Percentiles rank a stretch among this genome's conserved stretches.
Evolutionary conservation across 2,888 invertebrate species (phyloP).

Genomic region (Ormyrus pomaceus): DNA sequence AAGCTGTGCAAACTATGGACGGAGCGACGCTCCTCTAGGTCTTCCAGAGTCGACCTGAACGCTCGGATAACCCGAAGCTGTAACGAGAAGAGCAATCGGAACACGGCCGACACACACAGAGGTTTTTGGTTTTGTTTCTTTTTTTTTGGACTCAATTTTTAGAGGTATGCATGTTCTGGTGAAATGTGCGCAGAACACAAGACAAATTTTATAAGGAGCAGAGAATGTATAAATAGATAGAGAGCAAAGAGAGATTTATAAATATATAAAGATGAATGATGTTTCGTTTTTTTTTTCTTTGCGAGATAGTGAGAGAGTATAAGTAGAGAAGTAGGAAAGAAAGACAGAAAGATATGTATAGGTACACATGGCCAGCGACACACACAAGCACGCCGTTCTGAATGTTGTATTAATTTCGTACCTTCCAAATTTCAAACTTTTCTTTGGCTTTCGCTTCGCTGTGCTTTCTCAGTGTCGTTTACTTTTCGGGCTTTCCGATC

Average conservation of each 20-base stretch:
- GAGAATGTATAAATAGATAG: constrained; percentile 3
- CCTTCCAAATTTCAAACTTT: constrained; percentile 4
- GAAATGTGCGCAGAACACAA: constrained; percentile 13
- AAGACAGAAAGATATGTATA: constrained; percentile 36
- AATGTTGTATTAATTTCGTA: constrained; percentile 46
- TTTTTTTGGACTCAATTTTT: too few relatives aligned
- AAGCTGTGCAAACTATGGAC: constrained; percentile 97
- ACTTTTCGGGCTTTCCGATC: constrained; percentile 37
- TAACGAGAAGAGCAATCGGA: constrained; percentile 77
- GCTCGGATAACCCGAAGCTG: constrained; percentile 99
- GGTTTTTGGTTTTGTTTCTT: constrained; percentile 13
- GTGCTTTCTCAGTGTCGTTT: constrained; percentile 50
- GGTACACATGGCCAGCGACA: constrained; percentile 67
- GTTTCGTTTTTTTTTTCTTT: too few relatives aligned
- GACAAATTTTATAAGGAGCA: neutral
- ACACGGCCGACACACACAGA: constrained; percentile 47
- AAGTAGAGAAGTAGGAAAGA: neutral
- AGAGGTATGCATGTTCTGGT: constrained; percentile 10
- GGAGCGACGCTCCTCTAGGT: constrained; percentile 98
- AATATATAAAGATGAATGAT: constrained; percentile 33
- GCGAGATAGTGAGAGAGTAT: constrained; percentile 27
- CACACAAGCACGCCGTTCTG: constrained; percentile 70
- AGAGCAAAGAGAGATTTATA: neutral
- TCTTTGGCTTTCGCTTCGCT: neutral
- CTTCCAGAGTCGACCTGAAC: constrained; percentile 99